Evolutionary conservation across 2,113 vertebrate genomes (phyloP), one percentile per base, ranked within the genome.

Genomic region (Lepisosteus oculatus): DNA sequence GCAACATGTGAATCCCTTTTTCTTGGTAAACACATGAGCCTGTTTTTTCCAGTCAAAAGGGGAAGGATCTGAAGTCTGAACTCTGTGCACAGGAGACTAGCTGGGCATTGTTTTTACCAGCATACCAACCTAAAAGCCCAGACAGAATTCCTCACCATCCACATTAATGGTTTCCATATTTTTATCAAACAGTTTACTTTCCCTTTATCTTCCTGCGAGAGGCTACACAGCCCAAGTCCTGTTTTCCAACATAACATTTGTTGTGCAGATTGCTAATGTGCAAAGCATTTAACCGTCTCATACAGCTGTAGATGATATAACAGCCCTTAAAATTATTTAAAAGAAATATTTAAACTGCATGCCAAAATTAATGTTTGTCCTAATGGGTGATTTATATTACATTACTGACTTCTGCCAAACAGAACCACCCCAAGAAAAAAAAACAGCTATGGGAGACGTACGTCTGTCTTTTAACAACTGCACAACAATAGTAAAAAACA

Each of bases 91-190:
- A 51, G 47, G 47, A 51, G 47, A 9, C 47, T 6, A 8, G 2
- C 29, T 2, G 9, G 71, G 64, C 43, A 44, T 15, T 54, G 42
- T 3, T 29, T 43, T 63, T 65, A n/a, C 51, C 44, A 57, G 42
- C 43, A 54, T 64, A 62, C 8, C 54, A 57, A 68, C 77, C 74
- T 69, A 74, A 75, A 76, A 84, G 83, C 76, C 82, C 73, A 77
- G 73, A 78, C 74, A 55, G 79, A 80, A 81, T 80, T 86, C 82
- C 85, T 77, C 79, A 42, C 80, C 79, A 1, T 72, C 78, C 77
- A 74, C 77, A 78, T 69, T 89, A 89, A 89, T 88, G 62, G 85
- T 84, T 89, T 84, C 87, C 88, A 89, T 87, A 88, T 89, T 88
- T 51, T 51, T 51, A 51, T 51, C 47, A 51, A 51, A 9, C 47